phyloP scores from a whole-genome alignment of 2,888 invertebrate species.

The Hypolimnas misippus region DNA sequence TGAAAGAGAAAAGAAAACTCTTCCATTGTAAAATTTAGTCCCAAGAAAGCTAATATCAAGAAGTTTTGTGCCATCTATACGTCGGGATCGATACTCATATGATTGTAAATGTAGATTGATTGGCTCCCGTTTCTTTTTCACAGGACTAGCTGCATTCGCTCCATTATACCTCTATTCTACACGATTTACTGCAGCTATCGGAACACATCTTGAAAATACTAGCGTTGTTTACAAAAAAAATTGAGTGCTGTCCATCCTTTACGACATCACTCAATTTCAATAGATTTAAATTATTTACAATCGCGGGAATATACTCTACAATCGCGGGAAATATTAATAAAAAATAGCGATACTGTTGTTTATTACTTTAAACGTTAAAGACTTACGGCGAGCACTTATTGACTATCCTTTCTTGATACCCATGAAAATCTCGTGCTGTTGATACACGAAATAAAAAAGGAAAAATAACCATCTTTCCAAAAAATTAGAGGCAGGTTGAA shows the following conservation, averaged over 20 bases:
- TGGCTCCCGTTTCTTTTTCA: constrained; percentile 77
- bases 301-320: too few species aligned
- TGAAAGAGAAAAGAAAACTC: neutral
- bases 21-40: neutral
- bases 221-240: neutral
- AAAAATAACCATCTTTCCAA: too few species aligned
- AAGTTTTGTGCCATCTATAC: constrained; percentile 33
- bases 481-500: too few species aligned
- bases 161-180: constrained; percentile 70
- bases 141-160: constrained; percentile 55
- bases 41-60: constrained; percentile 52
- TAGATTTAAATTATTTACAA: too few species aligned
- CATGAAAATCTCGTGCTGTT: too few species aligned
- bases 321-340: too few species aligned
- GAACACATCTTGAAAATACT: constrained; percentile 12
- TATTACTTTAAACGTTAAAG: too few species aligned
- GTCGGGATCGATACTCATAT: constrained; percentile 73
- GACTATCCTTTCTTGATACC: too few species aligned
- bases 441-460: too few species aligned
- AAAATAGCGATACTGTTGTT: too few species aligned
- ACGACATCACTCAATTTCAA: neutral
- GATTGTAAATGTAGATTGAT: constrained; percentile 83
- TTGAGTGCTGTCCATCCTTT: too few species aligned
- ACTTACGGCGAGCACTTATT: too few species aligned
- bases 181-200: constrained; percentile 51